Evolutionary conservation across 2,888 invertebrate species (phyloP).

Genomic region (Salticus scenicus): DNA sequence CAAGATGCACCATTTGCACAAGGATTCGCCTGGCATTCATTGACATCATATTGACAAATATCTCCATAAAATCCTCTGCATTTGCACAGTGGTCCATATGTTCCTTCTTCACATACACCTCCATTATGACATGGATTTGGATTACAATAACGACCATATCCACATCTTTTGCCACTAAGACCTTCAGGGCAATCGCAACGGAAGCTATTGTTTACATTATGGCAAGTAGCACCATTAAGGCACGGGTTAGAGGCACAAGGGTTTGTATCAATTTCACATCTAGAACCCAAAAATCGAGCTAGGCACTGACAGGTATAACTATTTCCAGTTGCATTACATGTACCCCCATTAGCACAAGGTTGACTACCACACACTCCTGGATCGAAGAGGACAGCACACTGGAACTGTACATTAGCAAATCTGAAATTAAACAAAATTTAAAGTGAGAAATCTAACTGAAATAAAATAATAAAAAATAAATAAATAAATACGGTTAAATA

Average conservation of each 20-base stretch:
- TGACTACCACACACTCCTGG: conserved; percentile 85
- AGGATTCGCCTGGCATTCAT: conserved; percentile 88
- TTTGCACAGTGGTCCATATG: conserved; percentile 86
- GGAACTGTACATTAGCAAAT: conserved; percentile 83
- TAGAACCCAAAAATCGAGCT: conserved; percentile 84
- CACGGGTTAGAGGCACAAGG: conserved; percentile 91
- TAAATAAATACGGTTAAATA: neutral
- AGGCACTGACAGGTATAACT: conserved; percentile 87
- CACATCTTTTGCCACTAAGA: conserved; percentile 86
- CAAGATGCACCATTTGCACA: conserved; percentile 95
- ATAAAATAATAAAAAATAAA: conserved; percentile 78
- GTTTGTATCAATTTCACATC: conserved; percentile 90
- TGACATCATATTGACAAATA: conserved; percentile 87
- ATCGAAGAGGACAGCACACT: conserved; percentile 77
- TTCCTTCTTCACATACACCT: conserved; percentile 91
- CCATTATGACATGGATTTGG: conserved; percentile 89
- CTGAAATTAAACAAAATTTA: conserved; percentile 71
- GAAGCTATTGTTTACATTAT: conserved; percentile 78
- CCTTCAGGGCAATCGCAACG: conserved; percentile 88
- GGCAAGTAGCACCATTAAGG: conserved; percentile 84
- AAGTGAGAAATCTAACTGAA: too few relatives aligned
- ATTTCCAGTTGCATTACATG: conserved; percentile 78
- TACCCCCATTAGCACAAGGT: conserved; percentile 86
- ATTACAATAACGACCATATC: conserved; percentile 91
- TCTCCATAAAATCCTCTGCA: conserved; percentile 88